Base-by-base conservation (phyloP, 1,140 invertebrate species). In the Drosophila elegans region DNA sequence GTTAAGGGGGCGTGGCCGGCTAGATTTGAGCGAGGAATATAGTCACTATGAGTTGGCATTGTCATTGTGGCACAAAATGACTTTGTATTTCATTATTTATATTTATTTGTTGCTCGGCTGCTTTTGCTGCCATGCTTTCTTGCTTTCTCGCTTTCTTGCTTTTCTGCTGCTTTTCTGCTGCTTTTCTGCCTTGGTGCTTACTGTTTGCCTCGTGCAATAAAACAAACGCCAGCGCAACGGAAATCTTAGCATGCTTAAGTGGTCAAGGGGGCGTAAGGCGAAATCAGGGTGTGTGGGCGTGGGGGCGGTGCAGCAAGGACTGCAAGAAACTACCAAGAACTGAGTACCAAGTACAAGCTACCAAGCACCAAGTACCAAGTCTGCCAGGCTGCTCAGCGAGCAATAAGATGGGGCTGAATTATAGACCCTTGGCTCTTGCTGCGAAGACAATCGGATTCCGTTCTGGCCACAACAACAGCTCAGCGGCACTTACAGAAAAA, bases 31-130 rank as follows among this genome's bases (percentile, higher is more conserved):
- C 52, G 42, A 42, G 54, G 41, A 34, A 63, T 56, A 56, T 25
- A 34, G 52, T 25, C 39, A 27, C 63, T 36, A 21, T 38, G 27
- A 66, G 78, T 71, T 72, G 39, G 9, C 77, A 80, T 85, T 86
- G 82, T 86, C 82, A 75, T 71, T 36, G 67, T 29, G 42, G 69
- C 74, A 48, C 63, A 60, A 73, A 83, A 82, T 76, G 82, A 86
- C 71, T 86, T 86, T 82, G 82, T 88, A 66, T 79, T 86, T 63
- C 78, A 86, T 85, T 86, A 86, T 86, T 82, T 86, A 86, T 86
- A 81, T 88, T 88, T 85, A 88, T 88, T 85, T 86, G 66, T 71
- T 75, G 57, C 57, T 46, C 16, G 59, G 39, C 11, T 21, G 41
- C 36, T 38, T 38, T 38, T 38, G 36, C 36, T 38, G 36, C 36